Base-by-base conservation (phyloP, 2,797 vertebrate genomes). In the Centropyge bicolor region DNA sequence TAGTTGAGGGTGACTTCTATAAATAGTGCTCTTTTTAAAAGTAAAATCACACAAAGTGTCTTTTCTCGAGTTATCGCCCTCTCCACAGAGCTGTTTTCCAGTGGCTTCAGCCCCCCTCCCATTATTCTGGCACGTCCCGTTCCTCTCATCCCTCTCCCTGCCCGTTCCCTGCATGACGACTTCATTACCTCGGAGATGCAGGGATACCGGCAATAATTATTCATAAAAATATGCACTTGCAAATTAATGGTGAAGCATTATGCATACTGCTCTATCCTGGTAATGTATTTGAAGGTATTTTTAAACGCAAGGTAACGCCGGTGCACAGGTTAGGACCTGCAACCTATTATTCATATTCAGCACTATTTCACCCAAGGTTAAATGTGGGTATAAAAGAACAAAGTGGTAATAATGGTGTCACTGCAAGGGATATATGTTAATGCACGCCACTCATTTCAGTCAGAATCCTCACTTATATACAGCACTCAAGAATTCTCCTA, bases 291-390 rank as follows among this genome's bases (percentile, higher is more conserved):
- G 79, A 82, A 83, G 74, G 41, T 87, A 83, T 90, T 90, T 86
- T 92, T 88, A 91, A 88, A 89, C 76, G 60, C 74, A 45, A 48
- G 76, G 72, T 74, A 80, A 73, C 76, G 54, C 46, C 45, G 16
- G 78, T 48, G 52, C 74, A 85, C 76, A 85, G 85, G 84, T 90
- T 86, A 89, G 54, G 82, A 92, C 83, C 85, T 69, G 76, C 68
- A 76, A 76, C 80, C 63, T 81, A 87, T 93, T 88, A 89, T 72
- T 89, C 80, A 89, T 86, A 83, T 68, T 68, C 77, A 90, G 78
- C 84, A 78, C 68, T 86, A 80, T 86, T 88, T 84, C 78, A 89
- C 68, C 78, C 91, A 89, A 89, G 91, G 91, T 92, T 93, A 91
- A 91, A 88, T 70, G 66, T 76, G 63, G 64, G 55, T 70, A 75